These are phyloP conservation scores for Gandaritis pyraliata DNA, from an alignment of 2,888 invertebrate species.

Conservation along the genomic window DNA sequence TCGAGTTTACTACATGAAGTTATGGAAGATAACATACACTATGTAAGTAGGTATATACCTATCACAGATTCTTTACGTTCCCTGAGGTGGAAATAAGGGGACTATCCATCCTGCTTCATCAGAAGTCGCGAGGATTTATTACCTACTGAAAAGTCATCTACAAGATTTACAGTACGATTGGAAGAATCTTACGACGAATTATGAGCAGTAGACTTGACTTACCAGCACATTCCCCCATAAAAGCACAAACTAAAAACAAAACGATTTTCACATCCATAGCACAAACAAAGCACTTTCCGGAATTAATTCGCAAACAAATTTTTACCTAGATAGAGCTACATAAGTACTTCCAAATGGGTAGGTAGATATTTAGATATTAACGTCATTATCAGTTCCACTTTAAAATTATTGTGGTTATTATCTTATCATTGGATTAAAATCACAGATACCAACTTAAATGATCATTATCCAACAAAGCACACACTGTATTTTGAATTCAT, in stretches of 20 bases:
- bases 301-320: conserved; percentile 7
- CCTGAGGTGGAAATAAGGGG: neutral
- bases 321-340: too few species aligned
- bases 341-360: too few species aligned
- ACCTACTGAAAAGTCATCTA: neutral
- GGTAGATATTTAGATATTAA: neutral
- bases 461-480: conserved; percentile 19
- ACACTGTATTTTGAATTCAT: neutral
- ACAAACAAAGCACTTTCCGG: conserved; percentile 31
- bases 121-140: conserved; percentile 5
- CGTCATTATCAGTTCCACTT: conserved; percentile 13
- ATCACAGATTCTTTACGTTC: too few species aligned
- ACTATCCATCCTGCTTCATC: conserved; percentile 13
- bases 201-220: conserved; percentile 36
- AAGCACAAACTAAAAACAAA: conserved; percentile 55
- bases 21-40: too few species aligned
- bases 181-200: neutral
- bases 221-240: conserved; percentile 60
- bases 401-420: conserved; percentile 8
- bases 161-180: neutral
- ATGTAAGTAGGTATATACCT: too few species aligned
- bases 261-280: conserved; percentile 54
- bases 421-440: conserved; percentile 30
- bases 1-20: too few species aligned
- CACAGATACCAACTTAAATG: conserved; percentile 12